Evolutionary conservation across 2,797 vertebrate species (phyloP).

Genomic region (Acanthurus leucopareius): DNA sequence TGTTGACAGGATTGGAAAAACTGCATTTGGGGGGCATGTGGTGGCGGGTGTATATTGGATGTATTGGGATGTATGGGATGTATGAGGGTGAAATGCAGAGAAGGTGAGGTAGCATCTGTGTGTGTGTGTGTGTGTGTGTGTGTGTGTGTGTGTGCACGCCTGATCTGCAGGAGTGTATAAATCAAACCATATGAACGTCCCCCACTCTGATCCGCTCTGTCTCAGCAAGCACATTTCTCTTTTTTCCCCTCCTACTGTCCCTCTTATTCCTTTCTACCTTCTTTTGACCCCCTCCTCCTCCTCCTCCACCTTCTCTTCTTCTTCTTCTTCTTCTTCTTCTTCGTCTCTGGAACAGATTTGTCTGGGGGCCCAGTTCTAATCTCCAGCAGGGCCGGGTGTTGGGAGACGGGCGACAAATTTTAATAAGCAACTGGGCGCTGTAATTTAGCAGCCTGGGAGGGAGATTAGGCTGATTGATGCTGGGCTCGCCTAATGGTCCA

Average conservation of each 20-base stretch:
- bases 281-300: conserved; percentile 11
- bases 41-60: conserved; percentile 44
- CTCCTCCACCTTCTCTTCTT: conserved; percentile 3
- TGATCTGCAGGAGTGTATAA: conserved; percentile 76
- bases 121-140: conserved; percentile 10
- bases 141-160: conserved; percentile 11
- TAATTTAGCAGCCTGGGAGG: conserved; percentile 85
- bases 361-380: conserved; percentile 79
- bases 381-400: conserved; percentile 77
- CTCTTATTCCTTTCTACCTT: conserved; percentile 57
- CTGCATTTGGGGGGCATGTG: conserved; percentile 55
- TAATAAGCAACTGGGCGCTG: conserved; percentile 84
- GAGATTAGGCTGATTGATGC: conserved; percentile 88
- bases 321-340: conserved; percentile 16
- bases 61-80: conserved; percentile 57
- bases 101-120: not conserved
- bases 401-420: conserved; percentile 84
- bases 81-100: conserved; percentile 32
- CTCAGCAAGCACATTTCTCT: conserved; percentile 62
- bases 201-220: conserved; percentile 68
- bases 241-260: conserved; percentile 53
- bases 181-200: conserved; percentile 79
- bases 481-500: conserved; percentile 83
- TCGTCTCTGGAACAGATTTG: conserved; percentile 78
- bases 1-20: conserved; percentile 72